These are phyloP conservation scores for Pyxicephalus adspersus DNA, from an alignment of 2,113 vertebrate species.

Conservation along the genomic window DNA sequence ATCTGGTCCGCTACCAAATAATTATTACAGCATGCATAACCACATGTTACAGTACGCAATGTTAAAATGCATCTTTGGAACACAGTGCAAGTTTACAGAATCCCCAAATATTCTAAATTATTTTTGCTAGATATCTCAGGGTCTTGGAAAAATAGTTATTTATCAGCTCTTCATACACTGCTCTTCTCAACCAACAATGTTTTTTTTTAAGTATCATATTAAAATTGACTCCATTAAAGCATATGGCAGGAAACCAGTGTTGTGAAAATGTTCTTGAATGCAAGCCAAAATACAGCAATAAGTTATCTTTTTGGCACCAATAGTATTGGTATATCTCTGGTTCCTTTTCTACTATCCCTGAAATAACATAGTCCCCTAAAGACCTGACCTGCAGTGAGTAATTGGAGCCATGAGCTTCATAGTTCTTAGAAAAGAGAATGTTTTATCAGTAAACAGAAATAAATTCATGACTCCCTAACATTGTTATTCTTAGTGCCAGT, in stretches of 20 bases:
- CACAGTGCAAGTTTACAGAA: too few relatives aligned
- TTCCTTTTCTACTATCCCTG: constrained; percentile 36
- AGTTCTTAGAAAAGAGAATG: constrained; percentile 45
- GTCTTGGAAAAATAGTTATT: constrained; percentile 15
- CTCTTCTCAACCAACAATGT: constrained; percentile 15
- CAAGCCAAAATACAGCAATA: constrained; percentile 46
- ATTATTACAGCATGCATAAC: too few relatives aligned
- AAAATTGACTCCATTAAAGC: constrained; percentile 44
- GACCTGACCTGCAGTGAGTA: constrained; percentile 40
- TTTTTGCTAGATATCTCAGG: not conserved
- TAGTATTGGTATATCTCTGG: constrained; percentile 22
- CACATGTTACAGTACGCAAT: too few relatives aligned
- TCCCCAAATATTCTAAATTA: not conserved
- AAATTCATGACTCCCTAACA: constrained; percentile 31
- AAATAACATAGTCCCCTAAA: constrained; percentile 44
- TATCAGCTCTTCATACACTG: not conserved
- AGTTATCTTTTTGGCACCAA: constrained; percentile 46
- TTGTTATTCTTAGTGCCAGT: constrained; percentile 30
- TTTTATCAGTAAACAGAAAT: constrained; percentile 51
- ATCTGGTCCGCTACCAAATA: too few relatives aligned
- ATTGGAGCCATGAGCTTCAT: constrained; percentile 18
- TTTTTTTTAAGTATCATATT: constrained; percentile 39
- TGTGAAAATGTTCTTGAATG: constrained; percentile 53
- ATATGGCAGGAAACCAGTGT: constrained; percentile 52
- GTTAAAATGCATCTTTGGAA: too few relatives aligned